Base-by-base conservation (phyloP, 2,113 vertebrate genomes). In the Antigone vipio region DNA sequence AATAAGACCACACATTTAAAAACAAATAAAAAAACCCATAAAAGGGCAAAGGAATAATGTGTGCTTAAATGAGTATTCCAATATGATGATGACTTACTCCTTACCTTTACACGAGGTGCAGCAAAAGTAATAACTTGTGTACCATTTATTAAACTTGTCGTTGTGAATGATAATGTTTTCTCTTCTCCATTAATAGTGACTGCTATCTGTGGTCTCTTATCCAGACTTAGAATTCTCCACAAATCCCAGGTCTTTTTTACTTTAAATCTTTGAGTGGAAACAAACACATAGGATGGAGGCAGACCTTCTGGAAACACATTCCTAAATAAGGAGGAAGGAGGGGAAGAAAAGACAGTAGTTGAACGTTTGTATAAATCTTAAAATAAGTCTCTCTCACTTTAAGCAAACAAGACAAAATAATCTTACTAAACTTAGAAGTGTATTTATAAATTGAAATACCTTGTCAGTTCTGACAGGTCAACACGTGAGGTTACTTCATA, bases 251-350 rank as follows among this genome's bases (percentile, higher is more conserved):
- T 98, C 96, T 99, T 99, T 68, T 97, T 98, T 10, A 98, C 99
- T 96, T 99, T 99, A 98, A 99, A 99, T 95, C 99, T 99, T 97
- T 99, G 97, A 8, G 99, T 99, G 84, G 99, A 99, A 90, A 99
- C 99, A 96, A 99, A 99, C 24, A 99, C 99, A 83, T 99, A 99
- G 9, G 99, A 99, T 66, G 99, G 99, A 85, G 99, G 99, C 68
- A 99, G 98, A 45, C 99, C 99, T 97, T 99, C 99, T 77, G 99
- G 99, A 94, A 99, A 99, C 85, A 99, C 98, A 86, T 97, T 97
- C 96, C 99, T 99, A 84, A 64, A 95, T 50, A 69, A 66, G 82
- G 34, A 2, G 2, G 15, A 62, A 86, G 12, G 2, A 15, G 22
- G 1, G 4, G 5, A 79, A 42, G 29, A 66, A 34, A 83, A 55